Percentiles rank a stretch among this genome's conserved stretches.
Evolutionary conservation across 53 echinoderm and acorn worm genomes (phyloP).

Genomic region (Mesocentrotus franciscanus): DNA sequence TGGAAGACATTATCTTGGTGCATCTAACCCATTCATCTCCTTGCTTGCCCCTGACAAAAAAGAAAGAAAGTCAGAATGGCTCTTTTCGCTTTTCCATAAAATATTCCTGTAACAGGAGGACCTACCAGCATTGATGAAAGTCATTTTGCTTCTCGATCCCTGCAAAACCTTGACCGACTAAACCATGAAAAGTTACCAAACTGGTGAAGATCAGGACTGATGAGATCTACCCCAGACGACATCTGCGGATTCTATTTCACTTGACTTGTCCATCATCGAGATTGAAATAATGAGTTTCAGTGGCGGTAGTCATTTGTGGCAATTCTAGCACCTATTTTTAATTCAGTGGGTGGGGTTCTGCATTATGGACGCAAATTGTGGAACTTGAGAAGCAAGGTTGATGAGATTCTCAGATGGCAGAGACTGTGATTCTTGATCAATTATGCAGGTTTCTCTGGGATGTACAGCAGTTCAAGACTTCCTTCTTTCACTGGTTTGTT

Average conservation of each 20-base stretch:
- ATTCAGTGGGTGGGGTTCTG: constrained; percentile 38
- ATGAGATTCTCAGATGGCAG: constrained; percentile 5
- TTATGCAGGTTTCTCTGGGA: constrained; percentile 6
- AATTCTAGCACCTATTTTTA: constrained; percentile 42
- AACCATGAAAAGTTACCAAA: background rate
- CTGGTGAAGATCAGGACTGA: background rate
- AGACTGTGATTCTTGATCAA: constrained; percentile 24
- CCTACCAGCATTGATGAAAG: background rate
- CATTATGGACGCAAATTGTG: constrained; percentile 57
- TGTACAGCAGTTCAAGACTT: constrained; percentile 20
- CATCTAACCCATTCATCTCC: background rate
- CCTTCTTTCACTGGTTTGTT: background rate
- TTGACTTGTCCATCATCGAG: constrained; percentile 37
- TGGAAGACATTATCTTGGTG: too few species aligned
- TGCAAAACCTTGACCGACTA: background rate
- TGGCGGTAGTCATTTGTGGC: constrained; percentile 27
- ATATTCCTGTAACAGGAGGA: background rate
- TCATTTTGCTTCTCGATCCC: background rate
- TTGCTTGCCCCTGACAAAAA: background rate
- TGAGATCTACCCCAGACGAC: constrained; percentile 9
- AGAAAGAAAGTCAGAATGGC: background rate
- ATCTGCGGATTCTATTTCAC: constrained; percentile 44
- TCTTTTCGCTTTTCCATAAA: background rate
- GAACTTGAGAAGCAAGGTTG: background rate
- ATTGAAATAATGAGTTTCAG: constrained; percentile 19